Percentiles rank a stretch among this genome's conserved stretches.
phyloP scores from a whole-genome alignment of 1,140 invertebrate genomes.

The Achroia grisella region DNA sequence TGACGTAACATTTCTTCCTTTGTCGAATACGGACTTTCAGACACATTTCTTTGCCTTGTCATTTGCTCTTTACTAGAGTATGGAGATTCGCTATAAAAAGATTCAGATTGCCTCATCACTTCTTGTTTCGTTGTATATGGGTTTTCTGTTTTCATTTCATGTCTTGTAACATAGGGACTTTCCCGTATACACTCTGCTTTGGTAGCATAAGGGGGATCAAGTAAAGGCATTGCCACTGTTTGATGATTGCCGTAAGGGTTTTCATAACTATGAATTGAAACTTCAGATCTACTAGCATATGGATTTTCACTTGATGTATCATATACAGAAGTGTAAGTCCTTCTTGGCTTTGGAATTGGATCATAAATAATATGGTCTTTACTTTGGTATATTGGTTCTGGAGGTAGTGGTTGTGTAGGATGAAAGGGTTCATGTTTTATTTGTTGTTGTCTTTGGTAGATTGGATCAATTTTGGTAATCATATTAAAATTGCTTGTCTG shows the following conservation, averaged over 20 bases:
- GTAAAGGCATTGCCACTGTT: constrained; percentile 45
- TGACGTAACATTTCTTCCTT: constrained; percentile 69
- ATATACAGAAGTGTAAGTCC: constrained; percentile 65
- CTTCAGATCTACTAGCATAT: constrained; percentile 57
- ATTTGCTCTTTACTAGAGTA: constrained; percentile 71
- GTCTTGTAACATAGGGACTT: constrained; percentile 43
- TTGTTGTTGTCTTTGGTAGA: constrained; percentile 72
- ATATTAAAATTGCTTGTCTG: constrained; percentile 67
- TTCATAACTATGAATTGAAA: constrained; percentile 57
- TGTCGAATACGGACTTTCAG: constrained; percentile 65
- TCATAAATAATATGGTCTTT: constrained; percentile 66
- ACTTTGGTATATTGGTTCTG: constrained; percentile 68
- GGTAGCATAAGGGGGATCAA: constrained; percentile 48
- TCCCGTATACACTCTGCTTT: constrained; percentile 31
- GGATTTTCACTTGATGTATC: constrained; percentile 62
- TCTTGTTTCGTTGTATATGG: constrained; percentile 59
- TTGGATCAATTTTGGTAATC: constrained; percentile 73
- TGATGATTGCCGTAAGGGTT: constrained; percentile 56
- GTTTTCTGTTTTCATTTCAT: constrained; percentile 42
- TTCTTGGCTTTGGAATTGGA: constrained; percentile 66
- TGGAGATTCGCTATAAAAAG: constrained; percentile 52
- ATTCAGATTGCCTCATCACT: constrained; percentile 41
- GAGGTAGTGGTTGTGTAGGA: constrained; percentile 65
- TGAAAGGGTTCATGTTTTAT: constrained; percentile 69
- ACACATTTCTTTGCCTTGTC: constrained; percentile 49